Percentiles rank a stretch among this genome's conserved stretches.
Evolutionary conservation across 1,140 invertebrate species (phyloP).

Genomic region (Antheraea mylitta): DNA sequence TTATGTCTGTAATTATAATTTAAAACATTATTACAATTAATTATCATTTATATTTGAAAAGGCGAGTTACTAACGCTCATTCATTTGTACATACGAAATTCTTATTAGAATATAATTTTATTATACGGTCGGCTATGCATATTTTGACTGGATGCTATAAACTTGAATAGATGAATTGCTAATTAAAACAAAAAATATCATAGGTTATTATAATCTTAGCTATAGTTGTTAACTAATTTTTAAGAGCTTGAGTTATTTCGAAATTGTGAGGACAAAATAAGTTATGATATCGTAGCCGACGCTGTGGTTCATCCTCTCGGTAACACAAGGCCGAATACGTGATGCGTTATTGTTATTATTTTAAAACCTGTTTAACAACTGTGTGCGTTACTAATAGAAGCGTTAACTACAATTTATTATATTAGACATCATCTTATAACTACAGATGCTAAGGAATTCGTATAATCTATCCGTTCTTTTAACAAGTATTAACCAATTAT

Average conservation of each 20-base stretch:
- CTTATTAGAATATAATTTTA: not conserved
- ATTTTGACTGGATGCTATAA: too few species aligned
- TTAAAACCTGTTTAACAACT: slow-evolving; percentile 4
- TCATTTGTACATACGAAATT: not conserved
- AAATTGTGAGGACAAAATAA: not conserved
- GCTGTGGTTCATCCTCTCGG: not conserved
- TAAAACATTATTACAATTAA: not conserved
- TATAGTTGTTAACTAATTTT: not conserved
- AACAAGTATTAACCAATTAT: not conserved
- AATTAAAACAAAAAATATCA: not conserved
- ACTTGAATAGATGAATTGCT: too few species aligned
- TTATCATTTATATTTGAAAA: not conserved
- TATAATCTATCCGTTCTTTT: not conserved
- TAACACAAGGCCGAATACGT: not conserved
- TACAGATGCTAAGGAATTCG: not conserved
- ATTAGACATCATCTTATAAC: not conserved
- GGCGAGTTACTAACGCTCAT: not conserved
- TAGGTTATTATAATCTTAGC: not conserved
- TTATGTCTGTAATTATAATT: not conserved
- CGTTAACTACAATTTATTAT: not conserved
- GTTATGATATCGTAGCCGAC: not conserved
- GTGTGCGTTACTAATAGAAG: not conserved
- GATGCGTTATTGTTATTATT: not conserved
- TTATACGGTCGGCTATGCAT: too few species aligned
- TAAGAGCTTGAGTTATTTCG: not conserved